phyloP scores from a whole-genome alignment of 2,797 vertebrate species.

The Lepus oiostolus region DNA sequence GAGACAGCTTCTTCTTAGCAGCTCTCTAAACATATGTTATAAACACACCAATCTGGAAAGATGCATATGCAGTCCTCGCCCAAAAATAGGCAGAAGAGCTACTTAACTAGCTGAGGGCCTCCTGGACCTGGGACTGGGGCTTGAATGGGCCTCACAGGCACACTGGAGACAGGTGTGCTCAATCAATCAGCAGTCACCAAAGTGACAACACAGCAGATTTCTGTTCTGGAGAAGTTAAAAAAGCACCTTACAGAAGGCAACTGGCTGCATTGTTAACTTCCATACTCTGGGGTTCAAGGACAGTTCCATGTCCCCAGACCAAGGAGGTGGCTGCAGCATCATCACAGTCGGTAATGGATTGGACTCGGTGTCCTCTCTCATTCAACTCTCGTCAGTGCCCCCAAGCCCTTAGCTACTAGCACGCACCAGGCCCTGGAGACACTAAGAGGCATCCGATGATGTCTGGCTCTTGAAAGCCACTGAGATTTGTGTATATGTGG shows the following conservation, averaged over 20 bases:
- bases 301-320: background rate
- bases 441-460: background rate
- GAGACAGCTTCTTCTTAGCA: constrained; percentile 42
- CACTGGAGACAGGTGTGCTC: constrained; percentile 69
- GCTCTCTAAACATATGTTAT: constrained; percentile 5
- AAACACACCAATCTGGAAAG: constrained; percentile 50
- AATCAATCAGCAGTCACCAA: constrained; percentile 68
- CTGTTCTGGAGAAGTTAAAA: background rate
- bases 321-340: background rate
- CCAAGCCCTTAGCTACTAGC: background rate
- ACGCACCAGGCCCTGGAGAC: background rate
- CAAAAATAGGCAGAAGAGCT: constrained; percentile 55
- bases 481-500: background rate
- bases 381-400: background rate
- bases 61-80: background rate
- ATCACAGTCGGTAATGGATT: accelerated
- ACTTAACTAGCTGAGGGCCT: constrained; percentile 29
- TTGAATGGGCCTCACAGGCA: constrained; percentile 48
- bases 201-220: constrained; percentile 3
- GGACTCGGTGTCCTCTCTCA: background rate
- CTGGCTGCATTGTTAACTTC: background rate
- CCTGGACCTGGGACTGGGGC: constrained; percentile 36
- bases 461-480: background rate
- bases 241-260: background rate
- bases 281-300: background rate